These are phyloP conservation scores for Molothrus ater DNA, from an alignment of 2,797 vertebrate species.

Conservation along the genomic window DNA sequence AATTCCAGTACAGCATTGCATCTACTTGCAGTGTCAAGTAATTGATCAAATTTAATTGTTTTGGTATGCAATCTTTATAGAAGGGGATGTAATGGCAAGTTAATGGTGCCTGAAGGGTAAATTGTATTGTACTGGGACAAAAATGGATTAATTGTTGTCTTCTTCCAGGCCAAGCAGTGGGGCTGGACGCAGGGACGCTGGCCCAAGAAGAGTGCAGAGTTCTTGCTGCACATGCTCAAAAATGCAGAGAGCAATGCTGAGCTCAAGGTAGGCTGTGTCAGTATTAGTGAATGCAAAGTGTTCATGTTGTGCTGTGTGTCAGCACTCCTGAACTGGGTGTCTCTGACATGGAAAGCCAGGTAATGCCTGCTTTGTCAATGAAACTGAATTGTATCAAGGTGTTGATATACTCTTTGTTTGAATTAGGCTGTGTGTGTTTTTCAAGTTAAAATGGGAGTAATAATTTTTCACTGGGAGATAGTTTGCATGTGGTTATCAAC, in stretches of 20 bases:
- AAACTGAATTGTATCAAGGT: accelerated
- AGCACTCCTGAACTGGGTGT: accelerated
- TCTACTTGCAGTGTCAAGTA: neutral
- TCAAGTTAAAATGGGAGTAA: neutral
- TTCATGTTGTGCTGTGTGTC: accelerated
- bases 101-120: accelerated
- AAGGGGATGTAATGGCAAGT: neutral
- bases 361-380: neutral
- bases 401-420: neutral
- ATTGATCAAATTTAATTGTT: neutral
- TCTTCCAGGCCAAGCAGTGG: constrained; percentile 90
- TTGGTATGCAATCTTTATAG: neutral
- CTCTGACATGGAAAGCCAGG: neutral
- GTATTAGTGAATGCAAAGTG: neutral
- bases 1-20: neutral
- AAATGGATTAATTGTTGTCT: neutral
- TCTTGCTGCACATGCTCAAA: constrained; percentile 96
- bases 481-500: neutral
- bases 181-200: constrained; percentile 96
- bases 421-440: accelerated
- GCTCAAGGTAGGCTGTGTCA: constrained; percentile 84
- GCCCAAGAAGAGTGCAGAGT: constrained; percentile 97
- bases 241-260: constrained; percentile 97
- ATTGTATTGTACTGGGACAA: too few species aligned
- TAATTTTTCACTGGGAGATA: neutral